These are phyloP conservation scores for Silvanus unidentatus DNA, from an alignment of 2,888 invertebrate species.

Conservation along the genomic window DNA sequence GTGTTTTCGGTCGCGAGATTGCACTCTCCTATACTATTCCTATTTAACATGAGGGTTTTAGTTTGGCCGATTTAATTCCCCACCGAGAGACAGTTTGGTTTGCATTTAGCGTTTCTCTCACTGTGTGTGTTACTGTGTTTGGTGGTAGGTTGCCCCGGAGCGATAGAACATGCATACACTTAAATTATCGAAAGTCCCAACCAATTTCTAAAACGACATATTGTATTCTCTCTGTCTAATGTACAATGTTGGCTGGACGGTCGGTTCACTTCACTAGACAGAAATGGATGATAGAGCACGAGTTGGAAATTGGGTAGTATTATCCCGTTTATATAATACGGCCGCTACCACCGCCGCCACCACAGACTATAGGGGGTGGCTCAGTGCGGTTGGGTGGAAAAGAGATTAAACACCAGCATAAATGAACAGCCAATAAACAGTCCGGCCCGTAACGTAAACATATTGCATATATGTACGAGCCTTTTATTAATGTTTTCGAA, in stretches of 20 bases:
- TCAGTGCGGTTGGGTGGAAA: constrained; percentile 20
- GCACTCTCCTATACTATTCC: constrained; percentile 23
- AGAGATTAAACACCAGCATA: constrained; percentile 43
- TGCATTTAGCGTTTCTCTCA: too few relatives aligned
- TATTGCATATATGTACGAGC: constrained; percentile 21
- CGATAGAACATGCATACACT: constrained; percentile 43
- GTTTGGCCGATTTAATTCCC: constrained; percentile 40
- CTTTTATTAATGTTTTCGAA: constrained; percentile 22
- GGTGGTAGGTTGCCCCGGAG: constrained; percentile 34
- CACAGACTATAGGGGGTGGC: constrained; percentile 20
- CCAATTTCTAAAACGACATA: constrained; percentile 30
- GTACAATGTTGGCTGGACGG: constrained; percentile 15
- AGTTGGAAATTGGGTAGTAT: constrained; percentile 29
- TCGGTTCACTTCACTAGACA: constrained; percentile 4
- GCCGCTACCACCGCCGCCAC: constrained; percentile 24
- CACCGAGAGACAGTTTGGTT: constrained; percentile 37
- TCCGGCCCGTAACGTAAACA: constrained; percentile 25
- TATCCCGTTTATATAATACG: constrained; percentile 26
- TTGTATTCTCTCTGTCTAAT: constrained; percentile 27
- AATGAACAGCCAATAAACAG: constrained; percentile 44
- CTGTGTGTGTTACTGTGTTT: constrained; percentile 17
- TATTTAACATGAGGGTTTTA: constrained; percentile 31
- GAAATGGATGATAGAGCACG: constrained; percentile 32
- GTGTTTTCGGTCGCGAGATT: constrained; percentile 16
- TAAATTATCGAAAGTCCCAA: constrained; percentile 41